phyloP scores from a whole-genome alignment of 1,140 invertebrate genomes.

The Aradophagus sp. region DNA sequence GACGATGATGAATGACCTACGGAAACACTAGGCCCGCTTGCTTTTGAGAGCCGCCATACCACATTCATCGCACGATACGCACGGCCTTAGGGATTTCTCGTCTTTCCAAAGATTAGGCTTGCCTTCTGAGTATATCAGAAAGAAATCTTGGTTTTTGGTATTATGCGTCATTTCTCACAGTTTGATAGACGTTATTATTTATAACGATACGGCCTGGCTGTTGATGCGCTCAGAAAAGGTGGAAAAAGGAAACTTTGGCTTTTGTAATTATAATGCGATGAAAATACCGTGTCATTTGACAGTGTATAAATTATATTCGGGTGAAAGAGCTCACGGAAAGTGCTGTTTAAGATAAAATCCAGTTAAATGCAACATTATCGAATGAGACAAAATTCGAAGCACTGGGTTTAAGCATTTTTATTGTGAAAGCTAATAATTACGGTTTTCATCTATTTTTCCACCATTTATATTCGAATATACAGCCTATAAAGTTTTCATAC shows the following conservation, averaged over 20 bases:
- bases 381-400: too few species aligned
- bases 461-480: too few species aligned
- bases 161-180: constrained; percentile 24
- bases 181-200: constrained; percentile 45
- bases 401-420: too few species aligned
- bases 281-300: constrained; percentile 26
- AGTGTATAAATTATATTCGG: constrained; percentile 5
- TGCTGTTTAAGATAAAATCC: too few species aligned
- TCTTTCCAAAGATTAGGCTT: constrained; percentile 53
- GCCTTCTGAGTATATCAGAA: constrained; percentile 46
- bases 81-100: constrained; percentile 52
- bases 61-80: constrained; percentile 47
- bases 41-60: constrained; percentile 56
- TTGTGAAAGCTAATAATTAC: too few species aligned
- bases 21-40: constrained; percentile 54
- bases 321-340: constrained; percentile 11
- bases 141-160: constrained; percentile 44
- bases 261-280: constrained; percentile 37
- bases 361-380: too few species aligned
- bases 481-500: too few species aligned
- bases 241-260: constrained; percentile 14
- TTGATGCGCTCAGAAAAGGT: constrained; percentile 22
- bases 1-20: constrained; percentile 58
- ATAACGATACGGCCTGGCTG: constrained; percentile 8
- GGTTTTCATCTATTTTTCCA: too few species aligned